phyloP scores from a whole-genome alignment of 2,113 vertebrate genomes.

The Callospermophilus lateralis region DNA sequence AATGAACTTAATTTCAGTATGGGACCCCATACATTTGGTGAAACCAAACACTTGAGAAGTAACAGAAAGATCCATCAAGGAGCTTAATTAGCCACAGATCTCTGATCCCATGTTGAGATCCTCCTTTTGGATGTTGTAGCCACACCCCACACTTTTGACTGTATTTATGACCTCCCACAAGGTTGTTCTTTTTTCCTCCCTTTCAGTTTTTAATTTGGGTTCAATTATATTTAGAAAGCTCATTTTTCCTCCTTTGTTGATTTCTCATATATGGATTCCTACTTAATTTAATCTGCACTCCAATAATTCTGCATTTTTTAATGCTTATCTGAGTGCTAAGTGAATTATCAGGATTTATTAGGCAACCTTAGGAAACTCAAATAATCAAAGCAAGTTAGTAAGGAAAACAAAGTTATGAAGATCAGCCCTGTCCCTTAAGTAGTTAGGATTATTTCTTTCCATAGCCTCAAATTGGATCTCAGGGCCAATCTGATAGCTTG shows the following conservation, averaged over 20 bases:
- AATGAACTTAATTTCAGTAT: slow-evolving; percentile 1
- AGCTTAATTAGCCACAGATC: neutral
- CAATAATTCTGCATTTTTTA: slow-evolving; percentile 12
- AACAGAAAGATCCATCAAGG: neutral
- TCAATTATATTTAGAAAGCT: slow-evolving; percentile 11
- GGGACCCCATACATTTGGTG: neutral
- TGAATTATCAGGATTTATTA: slow-evolving; percentile 12
- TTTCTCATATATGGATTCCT: neutral
- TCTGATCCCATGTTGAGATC: neutral
- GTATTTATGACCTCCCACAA: neutral
- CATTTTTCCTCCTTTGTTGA: slow-evolving; percentile 37
- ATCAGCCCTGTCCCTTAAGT: neutral
- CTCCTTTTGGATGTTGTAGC: neutral
- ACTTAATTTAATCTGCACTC: neutral
- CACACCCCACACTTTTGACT: neutral
- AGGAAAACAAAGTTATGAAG: slow-evolving; percentile 20
- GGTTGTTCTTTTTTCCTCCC: neutral
- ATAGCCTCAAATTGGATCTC: neutral
- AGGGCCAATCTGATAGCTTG: neutral
- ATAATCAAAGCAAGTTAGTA: neutral
- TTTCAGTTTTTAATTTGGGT: neutral
- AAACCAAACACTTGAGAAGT: slow-evolving; percentile 3
- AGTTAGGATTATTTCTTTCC: neutral
- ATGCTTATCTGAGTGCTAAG: slow-evolving; percentile 38
- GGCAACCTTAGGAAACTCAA: slow-evolving; percentile 25